Base-by-base conservation (phyloP, 2,797 vertebrate species). In the Chloroceryle inda region DNA sequence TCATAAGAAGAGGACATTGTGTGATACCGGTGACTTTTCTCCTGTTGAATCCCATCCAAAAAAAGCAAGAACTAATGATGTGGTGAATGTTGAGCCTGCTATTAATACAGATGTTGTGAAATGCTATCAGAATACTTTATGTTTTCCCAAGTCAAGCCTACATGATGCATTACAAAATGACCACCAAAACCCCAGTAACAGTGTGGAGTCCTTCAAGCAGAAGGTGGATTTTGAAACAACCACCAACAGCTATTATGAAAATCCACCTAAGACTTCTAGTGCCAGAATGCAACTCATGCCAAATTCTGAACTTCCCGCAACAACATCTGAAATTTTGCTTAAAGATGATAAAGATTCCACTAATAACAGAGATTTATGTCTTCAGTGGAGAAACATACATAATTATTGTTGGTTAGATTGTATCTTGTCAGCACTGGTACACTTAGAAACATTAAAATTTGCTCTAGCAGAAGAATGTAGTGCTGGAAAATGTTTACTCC, bases 331-430 rank as follows among this genome's bases (percentile, higher is more conserved):
- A 88, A 40, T 63, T 61, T 84, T 91, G 3, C 27, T 59, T 64
- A 44, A 61, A 76, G 66, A 67, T 40, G 77, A 47, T 83, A 91
- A 95, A n/a, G 8, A 9, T 81, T 82, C 58, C 16, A 8, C 85
- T 96, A 40, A n/a, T 94, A 40, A 96, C 88, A 94, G 94, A 44
- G 88, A 96, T 9, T 63, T 95, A 6, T 97, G 93, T 93, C 98
- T 99, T 59, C 99, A 99, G 75, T 99, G 99, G 99, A 98, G 80
- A 88, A 99, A 99, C 69, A 29, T 31, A 7, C 72, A 97, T 82
- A 98, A 98, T 42, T 96, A 99, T 38, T 99, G 99, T 95, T 99
- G 99, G 99, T 96, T 99, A 97, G 98, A 99, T 94, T 98, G 98
- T 1, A 94, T 99, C 96, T 97, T 99, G 37, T 98, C 98, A n/a